Evolutionary conservation across 2,797 vertebrate genomes (phyloP).

Genomic region (Rhinophrynus dorsalis): DNA sequence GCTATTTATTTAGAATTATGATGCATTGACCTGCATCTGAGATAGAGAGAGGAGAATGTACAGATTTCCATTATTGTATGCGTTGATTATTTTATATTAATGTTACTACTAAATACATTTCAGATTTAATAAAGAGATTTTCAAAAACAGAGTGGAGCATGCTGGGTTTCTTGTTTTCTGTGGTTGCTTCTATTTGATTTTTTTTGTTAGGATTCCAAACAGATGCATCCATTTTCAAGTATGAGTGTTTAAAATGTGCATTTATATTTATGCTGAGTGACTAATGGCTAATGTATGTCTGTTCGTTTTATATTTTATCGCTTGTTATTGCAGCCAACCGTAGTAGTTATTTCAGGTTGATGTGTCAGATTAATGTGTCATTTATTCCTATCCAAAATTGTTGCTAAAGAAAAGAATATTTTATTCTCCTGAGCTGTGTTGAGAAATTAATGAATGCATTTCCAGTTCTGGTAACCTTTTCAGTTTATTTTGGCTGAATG

Average conservation of each 20-base stretch:
- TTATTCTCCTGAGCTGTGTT: not conserved
- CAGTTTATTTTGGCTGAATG: not conserved
- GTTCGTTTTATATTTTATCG: not conserved
- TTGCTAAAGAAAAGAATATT: slow-evolving; percentile 1
- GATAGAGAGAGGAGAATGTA: too few species aligned
- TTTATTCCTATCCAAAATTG: not conserved
- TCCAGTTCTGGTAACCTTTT: not conserved
- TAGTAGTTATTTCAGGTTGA: not conserved
- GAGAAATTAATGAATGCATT: not conserved
- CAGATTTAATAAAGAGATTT: too few species aligned
- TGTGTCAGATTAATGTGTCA: not conserved
- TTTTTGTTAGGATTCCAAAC: not conserved
- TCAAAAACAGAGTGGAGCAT: too few species aligned
- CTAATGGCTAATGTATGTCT: not conserved
- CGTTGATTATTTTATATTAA: too few species aligned
- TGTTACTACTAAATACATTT: too few species aligned
- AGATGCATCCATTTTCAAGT: not conserved
- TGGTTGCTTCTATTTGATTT: not conserved
- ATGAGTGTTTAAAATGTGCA: not conserved
- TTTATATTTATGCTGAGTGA: not conserved
- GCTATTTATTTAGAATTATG: too few species aligned
- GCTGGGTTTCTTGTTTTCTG: not conserved
- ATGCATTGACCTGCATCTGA: too few species aligned
- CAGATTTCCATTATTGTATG: too few species aligned
- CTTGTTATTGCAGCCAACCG: not conserved